Percentiles rank a stretch among this genome's conserved stretches.
Conservation (phyloP, 2,888 invertebrate species). For the Volucella inflata region DNA sequence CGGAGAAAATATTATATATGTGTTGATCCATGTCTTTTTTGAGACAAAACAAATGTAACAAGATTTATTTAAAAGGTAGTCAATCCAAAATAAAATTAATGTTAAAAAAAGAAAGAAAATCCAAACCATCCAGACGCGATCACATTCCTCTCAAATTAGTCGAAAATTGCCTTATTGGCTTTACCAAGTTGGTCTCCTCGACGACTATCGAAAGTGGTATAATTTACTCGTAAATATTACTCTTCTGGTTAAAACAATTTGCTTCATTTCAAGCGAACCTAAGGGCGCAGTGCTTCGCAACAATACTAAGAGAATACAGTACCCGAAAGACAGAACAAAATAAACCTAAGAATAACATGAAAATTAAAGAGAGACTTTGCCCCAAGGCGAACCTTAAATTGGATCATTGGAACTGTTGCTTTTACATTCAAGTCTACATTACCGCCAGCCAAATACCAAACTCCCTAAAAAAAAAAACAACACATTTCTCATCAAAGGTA, state of each 20-base stretch:
- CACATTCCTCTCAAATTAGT: no score
- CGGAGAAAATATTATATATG: no score
- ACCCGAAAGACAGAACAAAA: slow-evolving; percentile 25
- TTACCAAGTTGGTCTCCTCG: not conserved
- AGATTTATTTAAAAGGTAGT: no score
- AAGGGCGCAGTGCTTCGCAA: slow-evolving; percentile 33
- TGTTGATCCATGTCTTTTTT: no score
- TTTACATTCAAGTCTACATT: slow-evolving; percentile 24
- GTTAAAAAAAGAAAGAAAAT: no score
- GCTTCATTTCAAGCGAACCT: not conserved
- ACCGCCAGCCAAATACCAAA: slow-evolving; percentile 9
- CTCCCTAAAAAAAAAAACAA: slow-evolving; percentile 1
- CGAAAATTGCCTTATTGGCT: no score
- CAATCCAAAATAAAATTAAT: no score
- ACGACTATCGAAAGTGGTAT: not conserved
- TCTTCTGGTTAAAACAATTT: not conserved
- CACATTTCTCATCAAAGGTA: slow-evolving; percentile 21
- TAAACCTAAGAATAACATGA: not conserved
- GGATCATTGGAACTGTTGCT: slow-evolving; percentile 65
- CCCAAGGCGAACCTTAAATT: slow-evolving; percentile 36
- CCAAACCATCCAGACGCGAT: no score
- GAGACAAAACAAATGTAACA: no score
- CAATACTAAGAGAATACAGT: slow-evolving; percentile 42
- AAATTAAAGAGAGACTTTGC: slow-evolving; percentile 17
- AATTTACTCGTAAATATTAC: not conserved